Evolutionary conservation across 2,888 invertebrate genomes (phyloP).

Genomic region (Syrphus vitripennis): DNA sequence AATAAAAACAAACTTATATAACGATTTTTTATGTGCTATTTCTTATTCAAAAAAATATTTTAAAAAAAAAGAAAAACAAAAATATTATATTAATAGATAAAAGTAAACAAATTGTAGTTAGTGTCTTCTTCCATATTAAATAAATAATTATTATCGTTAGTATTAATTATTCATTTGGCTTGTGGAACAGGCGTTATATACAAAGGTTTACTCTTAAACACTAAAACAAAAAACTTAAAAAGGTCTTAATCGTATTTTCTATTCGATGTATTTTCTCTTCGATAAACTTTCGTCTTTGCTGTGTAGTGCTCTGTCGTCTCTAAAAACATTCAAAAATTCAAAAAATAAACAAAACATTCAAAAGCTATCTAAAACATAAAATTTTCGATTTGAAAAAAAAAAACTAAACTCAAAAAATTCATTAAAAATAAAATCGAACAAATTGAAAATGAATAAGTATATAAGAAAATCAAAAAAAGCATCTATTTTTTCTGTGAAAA

Average conservation of each 20-base stretch:
- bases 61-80: constrained; percentile 7
- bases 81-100: constrained; percentile 43
- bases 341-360: not conserved
- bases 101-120: constrained; percentile 66
- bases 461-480: constrained; percentile 7
- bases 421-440: constrained; percentile 28
- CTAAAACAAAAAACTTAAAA: not conserved
- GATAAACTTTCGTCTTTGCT: constrained; percentile 27
- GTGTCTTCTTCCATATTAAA: constrained; percentile 64
- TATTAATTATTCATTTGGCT: constrained; percentile 20
- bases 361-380: not conserved
- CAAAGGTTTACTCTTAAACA: constrained; percentile 1
- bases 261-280: constrained; percentile 35
- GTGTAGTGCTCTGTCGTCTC: constrained; percentile 30
- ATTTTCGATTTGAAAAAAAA: not conserved
- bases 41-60: constrained; percentile 46
- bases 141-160: constrained; percentile 26
- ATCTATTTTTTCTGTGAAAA: constrained; percentile 70
- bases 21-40: constrained; percentile 65
- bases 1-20: constrained; percentile 12
- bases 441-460: constrained; percentile 15
- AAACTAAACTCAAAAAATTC: not conserved
- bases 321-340: not conserved
- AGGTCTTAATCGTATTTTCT: constrained; percentile 37
- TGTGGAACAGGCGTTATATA: constrained; percentile 18